phyloP scores from a whole-genome alignment of 2,797 vertebrate species.

The Sebastes miniatus region DNA sequence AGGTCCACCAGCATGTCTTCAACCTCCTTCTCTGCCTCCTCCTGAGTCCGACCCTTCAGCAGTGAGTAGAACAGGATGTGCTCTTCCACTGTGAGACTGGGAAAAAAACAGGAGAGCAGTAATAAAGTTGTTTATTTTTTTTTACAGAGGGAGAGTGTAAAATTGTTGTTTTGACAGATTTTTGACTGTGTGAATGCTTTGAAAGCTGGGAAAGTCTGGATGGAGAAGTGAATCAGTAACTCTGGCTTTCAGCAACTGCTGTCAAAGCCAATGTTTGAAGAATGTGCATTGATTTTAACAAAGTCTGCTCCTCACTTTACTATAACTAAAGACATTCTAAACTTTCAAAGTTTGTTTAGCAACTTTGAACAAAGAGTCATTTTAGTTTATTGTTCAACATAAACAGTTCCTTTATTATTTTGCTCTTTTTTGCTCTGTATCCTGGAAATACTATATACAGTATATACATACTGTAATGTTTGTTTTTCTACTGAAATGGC shows the following conservation, averaged over 20 bases:
- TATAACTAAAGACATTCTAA: not conserved
- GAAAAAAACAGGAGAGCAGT: not conserved
- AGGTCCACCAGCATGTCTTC: slow-evolving; percentile 91
- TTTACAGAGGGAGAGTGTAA: not conserved
- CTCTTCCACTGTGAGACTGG: slow-evolving; percentile 94
- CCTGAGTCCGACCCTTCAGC: slow-evolving; percentile 88
- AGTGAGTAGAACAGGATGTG: slow-evolving; percentile 96
- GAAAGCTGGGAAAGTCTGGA: not conserved
- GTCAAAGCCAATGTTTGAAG: not conserved
- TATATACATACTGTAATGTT: not conserved
- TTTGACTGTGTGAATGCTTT: not conserved
- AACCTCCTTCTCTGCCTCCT: slow-evolving; percentile 86
- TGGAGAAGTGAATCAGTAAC: not conserved
- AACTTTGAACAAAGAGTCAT: not conserved
- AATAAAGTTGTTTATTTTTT: not conserved
- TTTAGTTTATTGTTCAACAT: not conserved
- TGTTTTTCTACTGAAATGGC: not conserved
- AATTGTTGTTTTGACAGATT: not conserved
- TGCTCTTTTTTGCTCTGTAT: not conserved
- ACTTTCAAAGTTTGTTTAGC: not conserved
- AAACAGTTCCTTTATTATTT: not conserved
- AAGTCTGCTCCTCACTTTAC: not conserved
- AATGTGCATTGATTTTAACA: not conserved
- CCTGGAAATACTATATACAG: not conserved
- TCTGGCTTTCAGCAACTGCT: not conserved